These are phyloP conservation scores for Thryonomys swinderianus DNA, from an alignment of 2,113 vertebrate species.

Conservation along the genomic window DNA sequence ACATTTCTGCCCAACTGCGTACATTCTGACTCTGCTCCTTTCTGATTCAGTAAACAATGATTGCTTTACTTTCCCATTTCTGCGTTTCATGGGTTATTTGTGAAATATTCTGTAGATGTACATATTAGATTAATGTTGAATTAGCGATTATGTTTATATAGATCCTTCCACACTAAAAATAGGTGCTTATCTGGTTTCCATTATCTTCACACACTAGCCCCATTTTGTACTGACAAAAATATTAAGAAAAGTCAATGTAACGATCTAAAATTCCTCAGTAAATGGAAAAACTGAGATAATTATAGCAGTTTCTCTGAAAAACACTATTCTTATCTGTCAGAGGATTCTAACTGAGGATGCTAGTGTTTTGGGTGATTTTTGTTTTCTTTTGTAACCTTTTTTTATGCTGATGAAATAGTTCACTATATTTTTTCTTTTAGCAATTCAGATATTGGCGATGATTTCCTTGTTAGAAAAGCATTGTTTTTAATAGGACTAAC, in stretches of 20 bases:
- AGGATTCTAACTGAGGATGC: background rate
- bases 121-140: background rate
- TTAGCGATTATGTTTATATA: background rate
- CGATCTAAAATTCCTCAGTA: background rate
- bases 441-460: background rate
- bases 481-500: slow-evolving; percentile 34
- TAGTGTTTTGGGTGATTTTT: background rate
- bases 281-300: slow-evolving; percentile 4
- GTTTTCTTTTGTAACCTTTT: background rate
- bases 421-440: background rate
- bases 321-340: slow-evolving; percentile 9
- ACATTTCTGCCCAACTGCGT: too few species aligned
- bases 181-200: background rate
- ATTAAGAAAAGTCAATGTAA: slow-evolving; percentile 37
- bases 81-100: slow-evolving; percentile 25
- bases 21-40: too few species aligned
- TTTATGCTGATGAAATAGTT: background rate
- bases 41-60: background rate
- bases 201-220: background rate
- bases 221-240: background rate
- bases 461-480: background rate
- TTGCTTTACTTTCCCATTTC: background rate
- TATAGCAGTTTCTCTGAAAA: background rate
- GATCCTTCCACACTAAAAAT: background rate
- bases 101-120: background rate